Base-by-base conservation (phyloP, 2,113 vertebrate species). In the Fregata magnificens region DNA sequence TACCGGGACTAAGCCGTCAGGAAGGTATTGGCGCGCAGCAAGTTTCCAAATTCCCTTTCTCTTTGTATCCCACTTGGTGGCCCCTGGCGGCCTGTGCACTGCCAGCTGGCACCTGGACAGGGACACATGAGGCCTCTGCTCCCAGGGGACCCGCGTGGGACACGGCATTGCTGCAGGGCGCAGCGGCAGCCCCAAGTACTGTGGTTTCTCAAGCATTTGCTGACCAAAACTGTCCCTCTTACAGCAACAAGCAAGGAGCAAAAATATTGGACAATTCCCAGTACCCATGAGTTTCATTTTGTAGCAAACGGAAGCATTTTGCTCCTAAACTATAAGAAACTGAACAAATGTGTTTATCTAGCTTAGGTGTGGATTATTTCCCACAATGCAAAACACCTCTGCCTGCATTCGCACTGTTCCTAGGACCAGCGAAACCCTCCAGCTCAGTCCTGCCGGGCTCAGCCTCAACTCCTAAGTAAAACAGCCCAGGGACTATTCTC, bases 121-220 rank as follows among this genome's bases (percentile, higher is more conserved):
- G 56, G 58, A 80, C 18, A 78, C 0, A 0, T 1, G 22, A 76
- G 14, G 38, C 14, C 5, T 45, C 16, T 58, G 12, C 10, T 76
- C 42, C 47, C 56, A 67, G 32, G 11, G 13, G 14, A 62, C 28
- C 18, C 3, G 0, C 1, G 2, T 26, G 17, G 34, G 56, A 79
- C 1, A 0, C 1, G 0, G 34, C 29, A 45, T 47, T 58, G 31
- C 32, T 40, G 28, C 28, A 62, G 25, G 47, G 22, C 7, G 12
- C 18, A 73, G 45, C 2, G 9, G 36, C 58, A 67, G n/a, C 40
- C 50, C 45, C 40, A 55, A 13, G 59, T 13, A 74, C 9, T 34
- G 38, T 3, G 4, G n/a, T 50, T 90, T 69, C 79, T 73, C 44
- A 21, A 63, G 69, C 22, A 31, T 66, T 66, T 78, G 25, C 55